Base-by-base conservation (phyloP, 2,888 invertebrate species). In the Protophormia terraenovae region DNA sequence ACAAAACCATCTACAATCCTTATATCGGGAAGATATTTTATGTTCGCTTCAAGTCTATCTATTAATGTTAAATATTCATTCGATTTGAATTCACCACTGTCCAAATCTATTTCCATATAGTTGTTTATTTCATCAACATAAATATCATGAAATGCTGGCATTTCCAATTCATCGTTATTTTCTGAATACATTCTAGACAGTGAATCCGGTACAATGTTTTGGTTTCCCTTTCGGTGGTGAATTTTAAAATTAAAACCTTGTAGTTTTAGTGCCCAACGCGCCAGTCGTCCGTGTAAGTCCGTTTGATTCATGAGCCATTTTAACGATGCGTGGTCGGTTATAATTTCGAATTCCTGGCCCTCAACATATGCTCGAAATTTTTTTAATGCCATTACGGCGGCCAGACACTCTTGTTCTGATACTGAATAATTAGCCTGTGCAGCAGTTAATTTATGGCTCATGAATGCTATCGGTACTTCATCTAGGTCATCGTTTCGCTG, bases 281-380 rank as follows among this genome's bases (percentile, higher is more conserved):
- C 72, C 19, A 72, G 14, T 47, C 62, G 10, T n/a, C 75, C 53
- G 7, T 60, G 19, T n/a, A 62, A 35, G 16, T 75, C 64, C 0
- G 29, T 50, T 12, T 62, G 75, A 4, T 14, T 22, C 50, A 75
- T 75, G 8, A 75, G 62, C 75, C 75, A 72, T 58, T 72, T 71
- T 10, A 71, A n/a, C 3, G 14, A 53, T 0, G 47, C 50, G 5
- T 67, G 67, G 47, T 67, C 67, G 19, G 53, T 69, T 5, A 69
- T 50, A 3, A 69, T 32, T 10, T 69, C 50, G 10, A 71, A 55
- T 32, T 71, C 71, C 14, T 71, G 41, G 3, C 71, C 41, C 14
- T 71, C 71, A n/a, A 71, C 19, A 12, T 73, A 73, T 1, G 29
- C 16, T 1, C 73, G 41, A 47, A 73, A 60, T 5, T 60, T 45